These are phyloP conservation scores for Centruroides sculpturatus DNA, from an alignment of 1,140 invertebrate genomes.

Conservation along the genomic window DNA sequence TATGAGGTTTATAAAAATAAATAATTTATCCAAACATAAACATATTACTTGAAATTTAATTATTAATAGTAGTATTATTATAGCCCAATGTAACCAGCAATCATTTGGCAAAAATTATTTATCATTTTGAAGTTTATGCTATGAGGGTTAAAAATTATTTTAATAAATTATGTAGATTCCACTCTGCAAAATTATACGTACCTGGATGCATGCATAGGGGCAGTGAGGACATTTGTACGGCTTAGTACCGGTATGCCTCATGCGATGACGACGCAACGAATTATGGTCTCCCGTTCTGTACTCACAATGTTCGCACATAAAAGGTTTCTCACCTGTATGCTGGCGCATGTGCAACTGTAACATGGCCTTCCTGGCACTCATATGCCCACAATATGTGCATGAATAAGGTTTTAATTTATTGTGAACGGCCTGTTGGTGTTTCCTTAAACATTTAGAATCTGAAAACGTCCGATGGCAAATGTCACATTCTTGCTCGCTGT, in stretches of 20 bases:
- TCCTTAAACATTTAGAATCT: slow-evolving; percentile 55
- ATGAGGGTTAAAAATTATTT: no score
- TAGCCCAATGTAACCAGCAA: no score
- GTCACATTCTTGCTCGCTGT: slow-evolving; percentile 48
- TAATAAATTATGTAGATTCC: no score
- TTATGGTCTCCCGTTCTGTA: slow-evolving; percentile 67
- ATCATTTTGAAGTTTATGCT: no score
- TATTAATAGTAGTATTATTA: no score
- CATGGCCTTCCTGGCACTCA: slow-evolving; percentile 38
- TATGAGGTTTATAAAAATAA: no score
- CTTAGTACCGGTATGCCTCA: slow-evolving; percentile 55
- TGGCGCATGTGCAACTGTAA: slow-evolving; percentile 52
- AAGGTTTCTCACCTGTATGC: slow-evolving; percentile 65
- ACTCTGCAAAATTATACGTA: neutral
- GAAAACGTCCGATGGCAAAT: slow-evolving; percentile 52
- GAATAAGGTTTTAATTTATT: slow-evolving; percentile 57
- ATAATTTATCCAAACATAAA: no score
- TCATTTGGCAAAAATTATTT: no score
- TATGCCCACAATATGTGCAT: slow-evolving; percentile 58
- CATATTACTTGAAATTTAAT: no score
- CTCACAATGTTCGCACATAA: slow-evolving; percentile 55
- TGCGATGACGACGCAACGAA: slow-evolving; percentile 58
- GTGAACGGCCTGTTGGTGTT: slow-evolving; percentile 61
- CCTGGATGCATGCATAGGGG: slow-evolving; percentile 48
- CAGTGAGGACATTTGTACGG: slow-evolving; percentile 54